Evolutionary conservation across 2,888 invertebrate genomes (phyloP), one percentile per base, ranked within the genome.

Genomic region (Ctenicera cuprea): DNA sequence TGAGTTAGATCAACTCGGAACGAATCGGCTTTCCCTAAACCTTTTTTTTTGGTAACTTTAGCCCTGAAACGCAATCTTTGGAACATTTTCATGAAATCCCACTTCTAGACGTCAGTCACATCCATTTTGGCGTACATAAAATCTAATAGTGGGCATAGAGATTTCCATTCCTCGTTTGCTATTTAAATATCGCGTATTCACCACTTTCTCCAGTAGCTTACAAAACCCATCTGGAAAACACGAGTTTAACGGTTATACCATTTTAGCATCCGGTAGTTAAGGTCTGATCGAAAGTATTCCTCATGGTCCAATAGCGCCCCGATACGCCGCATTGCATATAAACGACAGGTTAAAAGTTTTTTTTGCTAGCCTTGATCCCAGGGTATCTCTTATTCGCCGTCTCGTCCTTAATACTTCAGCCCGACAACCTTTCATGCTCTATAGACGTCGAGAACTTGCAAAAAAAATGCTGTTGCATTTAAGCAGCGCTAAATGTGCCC

Each of bases 221-320:
- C 16, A 18, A 59, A 59, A 59, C 59, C 59, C 59, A 59, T 65
- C 59, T 66, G 37, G 59, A 66, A 50, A 65, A 71, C 61, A 50
- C 41, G 65, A 66, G 45, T 71, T 65, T 71, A 66, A 64, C 43
- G 64, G 65, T 65, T 71, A 71, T 65, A 71, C 65, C 59, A 66
- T 65, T 71, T 71, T 71, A 61, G 66, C 61, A 59, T 71, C 41
- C 65, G 57, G 66, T 71, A 66, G 57, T 71, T 66, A 68, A 72
- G 80, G 79, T 79, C 81, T 81, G 81, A 82, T 81, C 80, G 81
- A 81, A 82, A 81, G 81, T 82, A 82, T 81, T 82, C 81, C 80
- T 74, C 76, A 74, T 74, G 80, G 80, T 75, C 80, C 80, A 79
- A 82, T 82, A 82, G 80, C 80, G 79, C 77, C 75, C 71, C 69